phyloP scores from a whole-genome alignment of 1,140 invertebrate genomes.

The Akabosia matsudoensis region DNA sequence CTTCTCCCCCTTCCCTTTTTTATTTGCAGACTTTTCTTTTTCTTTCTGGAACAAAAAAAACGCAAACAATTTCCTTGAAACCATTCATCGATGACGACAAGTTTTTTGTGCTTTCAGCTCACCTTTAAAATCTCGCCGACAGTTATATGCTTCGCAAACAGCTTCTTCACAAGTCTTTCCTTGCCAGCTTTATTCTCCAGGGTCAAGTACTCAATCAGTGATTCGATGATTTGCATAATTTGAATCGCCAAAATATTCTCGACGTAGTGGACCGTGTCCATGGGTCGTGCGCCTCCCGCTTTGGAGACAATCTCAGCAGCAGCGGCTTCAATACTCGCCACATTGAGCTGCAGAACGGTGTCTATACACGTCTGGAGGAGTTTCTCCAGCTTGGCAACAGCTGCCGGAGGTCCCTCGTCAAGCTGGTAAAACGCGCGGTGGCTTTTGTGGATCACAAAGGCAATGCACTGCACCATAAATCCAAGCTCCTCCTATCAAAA shows the following conservation, averaged over 20 bases:
- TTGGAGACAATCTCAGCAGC: neutral
- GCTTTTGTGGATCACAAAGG: neutral
- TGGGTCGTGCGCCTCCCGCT: neutral
- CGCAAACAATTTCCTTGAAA: too few species aligned
- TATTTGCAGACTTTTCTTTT: too few species aligned
- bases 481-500: conserved; percentile 37
- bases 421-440: neutral
- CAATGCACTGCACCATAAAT: conserved; percentile 29
- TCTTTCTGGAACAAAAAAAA: too few species aligned
- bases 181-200: neutral
- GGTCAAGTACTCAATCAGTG: conserved; percentile 32
- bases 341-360: neutral
- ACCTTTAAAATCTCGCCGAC: conserved; percentile 24
- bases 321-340: neutral
- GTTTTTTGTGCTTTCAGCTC: too few species aligned
- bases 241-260: conserved; percentile 24
- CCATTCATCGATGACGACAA: neutral
- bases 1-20: too few species aligned
- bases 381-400: neutral
- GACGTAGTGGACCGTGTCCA: conserved; percentile 9
- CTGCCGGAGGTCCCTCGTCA: neutral
- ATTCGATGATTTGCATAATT: conserved; percentile 40
- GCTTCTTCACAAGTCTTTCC: neutral
- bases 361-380: neutral
- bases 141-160: conserved; percentile 30